Conservation (phyloP, 1,140 invertebrate species). For the Mycetomoellerius zeteki region DNA sequence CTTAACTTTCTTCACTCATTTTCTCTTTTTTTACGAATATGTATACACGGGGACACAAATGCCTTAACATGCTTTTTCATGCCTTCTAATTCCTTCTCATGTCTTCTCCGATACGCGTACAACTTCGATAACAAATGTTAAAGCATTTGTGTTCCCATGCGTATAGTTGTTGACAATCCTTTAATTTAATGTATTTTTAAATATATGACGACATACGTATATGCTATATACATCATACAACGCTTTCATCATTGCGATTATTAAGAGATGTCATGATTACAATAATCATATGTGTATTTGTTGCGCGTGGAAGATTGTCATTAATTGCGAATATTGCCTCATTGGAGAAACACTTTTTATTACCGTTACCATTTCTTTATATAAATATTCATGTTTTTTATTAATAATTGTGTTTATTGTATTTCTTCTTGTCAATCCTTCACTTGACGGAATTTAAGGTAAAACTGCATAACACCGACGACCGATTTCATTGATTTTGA, state of each 20-base stretch:
- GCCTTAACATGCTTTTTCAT: too few relatives aligned
- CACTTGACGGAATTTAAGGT: conserved; percentile 1
- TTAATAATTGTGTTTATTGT: neutral
- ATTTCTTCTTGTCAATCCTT: neutral
- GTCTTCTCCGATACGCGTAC: too few relatives aligned
- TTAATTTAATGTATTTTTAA: conserved; percentile 82
- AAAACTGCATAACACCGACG: neutral
- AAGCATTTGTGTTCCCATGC: too few relatives aligned
- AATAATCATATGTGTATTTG: conserved; percentile 36
- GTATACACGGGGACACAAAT: conserved; percentile 52
- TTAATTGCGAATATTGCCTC: neutral
- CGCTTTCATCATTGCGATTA: conserved; percentile 27
- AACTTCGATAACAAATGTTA: too few relatives aligned
- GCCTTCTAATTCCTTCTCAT: too few relatives aligned
- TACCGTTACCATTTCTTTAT: neutral
- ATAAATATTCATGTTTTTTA: neutral
- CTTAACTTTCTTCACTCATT: conserved; percentile 55
- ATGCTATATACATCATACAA: neutral
- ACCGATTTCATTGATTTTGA: too few relatives aligned
- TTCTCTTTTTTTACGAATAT: conserved; percentile 65
- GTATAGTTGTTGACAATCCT: conserved; percentile 85
- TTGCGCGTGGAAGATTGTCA: neutral
- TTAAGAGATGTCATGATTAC: conserved; percentile 24
- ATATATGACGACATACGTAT: conserved; percentile 53
- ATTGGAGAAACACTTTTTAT: neutral